Conservation (phyloP, 2,888 invertebrate genomes). For the Trachelus tabidus region DNA sequence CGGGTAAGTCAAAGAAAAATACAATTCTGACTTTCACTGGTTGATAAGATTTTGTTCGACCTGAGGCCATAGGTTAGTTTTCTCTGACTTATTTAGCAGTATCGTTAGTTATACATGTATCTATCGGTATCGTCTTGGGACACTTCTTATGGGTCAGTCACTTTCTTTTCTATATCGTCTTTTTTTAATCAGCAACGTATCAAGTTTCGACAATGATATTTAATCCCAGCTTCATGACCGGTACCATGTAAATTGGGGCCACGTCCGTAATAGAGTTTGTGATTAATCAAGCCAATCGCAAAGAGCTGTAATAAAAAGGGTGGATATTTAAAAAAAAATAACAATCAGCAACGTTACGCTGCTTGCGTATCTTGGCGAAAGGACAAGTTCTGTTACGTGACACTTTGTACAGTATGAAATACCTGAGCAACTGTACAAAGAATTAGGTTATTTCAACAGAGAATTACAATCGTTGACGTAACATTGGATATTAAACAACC, state of each 20-base stretch:
- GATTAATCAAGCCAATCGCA: neutral
- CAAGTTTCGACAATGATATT: neutral
- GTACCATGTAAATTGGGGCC: neutral
- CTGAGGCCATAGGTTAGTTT: neutral
- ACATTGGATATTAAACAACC: neutral
- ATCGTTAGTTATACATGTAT: neutral
- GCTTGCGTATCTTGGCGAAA: neutral
- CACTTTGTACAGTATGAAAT: neutral
- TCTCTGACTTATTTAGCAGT: neutral
- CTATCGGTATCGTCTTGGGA: neutral
- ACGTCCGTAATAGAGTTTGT: neutral
- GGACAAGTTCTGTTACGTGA: neutral
- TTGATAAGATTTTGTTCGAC: neutral
- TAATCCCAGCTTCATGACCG: neutral
- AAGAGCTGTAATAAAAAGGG: neutral
- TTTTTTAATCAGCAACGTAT: neutral
- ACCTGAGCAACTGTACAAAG: neutral
- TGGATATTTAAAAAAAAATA: neutral
- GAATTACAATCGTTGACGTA: neutral
- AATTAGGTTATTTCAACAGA: neutral
- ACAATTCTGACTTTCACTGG: neutral
- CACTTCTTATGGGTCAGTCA: neutral
- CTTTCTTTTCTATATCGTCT: neutral
- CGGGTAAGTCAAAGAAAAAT: constrained; percentile 64
- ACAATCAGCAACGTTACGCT: neutral